Base-by-base conservation (phyloP, 1,140 invertebrate species). In the Zaprionus ghesquierei region DNA sequence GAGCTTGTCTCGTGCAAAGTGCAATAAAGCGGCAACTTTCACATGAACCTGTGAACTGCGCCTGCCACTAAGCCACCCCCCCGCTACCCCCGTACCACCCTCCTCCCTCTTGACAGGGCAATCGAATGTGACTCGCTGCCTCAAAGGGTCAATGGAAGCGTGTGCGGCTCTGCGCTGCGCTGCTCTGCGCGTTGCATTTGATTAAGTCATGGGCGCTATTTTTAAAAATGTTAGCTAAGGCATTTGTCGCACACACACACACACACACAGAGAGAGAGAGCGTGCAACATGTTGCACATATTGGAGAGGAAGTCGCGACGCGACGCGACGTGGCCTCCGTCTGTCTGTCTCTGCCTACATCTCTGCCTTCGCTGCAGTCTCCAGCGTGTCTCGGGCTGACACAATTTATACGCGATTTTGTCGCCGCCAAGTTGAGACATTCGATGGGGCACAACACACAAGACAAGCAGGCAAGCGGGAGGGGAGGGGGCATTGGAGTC, bases 131-230 rank as follows among this genome's bases (percentile, higher is more conserved):
- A 33, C 18, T 46, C 20, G 38, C 22, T 49, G 63, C 23, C 72
- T 25, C 33, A 58, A 71, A 74, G 84, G 84, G 84, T 87, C 84
- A 82, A 77, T 86, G 82, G 58, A 69, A 81, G 64, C 82, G 75
- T 87, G 81, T 87, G 81, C 80, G 56, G 65, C n/a, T n/a, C n/a
- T n/a, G n/a, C n/a, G 33, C 54, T 35, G 65, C 13, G 49, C 49
- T 41, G 55, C 61, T 54, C 38, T 35, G 44, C 44, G 54, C 62
- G 62, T 70, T 87, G 82, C 84, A 87, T 87, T 87, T 87, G 82
- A 87, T 87, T 87, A 87, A 87, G 82, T 79, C 84, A 87, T 87
- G 82, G 84, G 75, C 72, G 75, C 84, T 89, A 82, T 87, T 87
- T 89, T 87, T 89, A 86, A 81, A 81, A 87, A 69, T 31, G 58